Base-by-base conservation (phyloP, 2,797 vertebrate genomes). In the Trachurus trachurus region DNA sequence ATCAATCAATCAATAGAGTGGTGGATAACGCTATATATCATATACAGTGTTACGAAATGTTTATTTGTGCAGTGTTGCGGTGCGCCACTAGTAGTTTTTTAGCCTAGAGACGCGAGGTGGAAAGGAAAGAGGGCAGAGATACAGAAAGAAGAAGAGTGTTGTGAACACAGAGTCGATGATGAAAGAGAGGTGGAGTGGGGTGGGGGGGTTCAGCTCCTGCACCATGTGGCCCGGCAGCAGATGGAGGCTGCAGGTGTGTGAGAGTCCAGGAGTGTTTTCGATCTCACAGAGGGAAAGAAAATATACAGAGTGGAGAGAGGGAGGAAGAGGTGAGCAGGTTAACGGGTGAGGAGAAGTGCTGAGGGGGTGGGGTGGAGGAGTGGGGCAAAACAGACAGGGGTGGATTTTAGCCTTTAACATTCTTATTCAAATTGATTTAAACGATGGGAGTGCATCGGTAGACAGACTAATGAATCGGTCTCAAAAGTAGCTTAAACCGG, bases 161-260 rank as follows among this genome's bases (percentile, higher is more conserved):
- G 39, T 21, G 49, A 64, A 65, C 53, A 31, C 6, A 29, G 57
- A 61, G 21, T 13, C 2, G 26, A 15, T 34, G 66, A 57, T 26
- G 60, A 58, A 52, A 64, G 74, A 66, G 45, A 26, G 57, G 5
- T 21, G 16, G 17, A 57, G 42, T 19, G 65, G 42, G 56, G 21
- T 9, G 4, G n/a, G n/a, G 66, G 49, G 54, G 6, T 19, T 34
- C 52, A 11, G 71, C 62, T 49, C 40, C 31, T 8, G 73, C 34
- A 66, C 5, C 56, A 58, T 42, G 37, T 53, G 79, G 44, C 50
- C 72, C 21, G 0, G 62, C 76, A 66, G 70, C 84, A 80, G 70
- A 80, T 49, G 58, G 74, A 75, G 52, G 74, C 76, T 83, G 74
- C 82, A 87, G 86, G 86, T 88, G 86, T 73, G 80, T 81, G 80